phyloP scores from a whole-genome alignment of 2,888 invertebrate genomes.

The Pseudanteris insignis region DNA sequence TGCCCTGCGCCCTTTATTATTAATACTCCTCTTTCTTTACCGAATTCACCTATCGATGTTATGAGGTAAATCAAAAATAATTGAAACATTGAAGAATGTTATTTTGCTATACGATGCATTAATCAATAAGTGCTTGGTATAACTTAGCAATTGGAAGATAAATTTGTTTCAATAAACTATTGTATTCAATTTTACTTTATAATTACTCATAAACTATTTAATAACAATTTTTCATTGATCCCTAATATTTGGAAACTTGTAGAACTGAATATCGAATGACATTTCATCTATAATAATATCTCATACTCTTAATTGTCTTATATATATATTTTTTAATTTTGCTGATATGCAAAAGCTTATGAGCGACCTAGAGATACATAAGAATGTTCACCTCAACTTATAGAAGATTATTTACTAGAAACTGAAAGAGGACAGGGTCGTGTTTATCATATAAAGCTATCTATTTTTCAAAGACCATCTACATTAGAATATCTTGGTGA shows the following conservation, averaged over 20 bases:
- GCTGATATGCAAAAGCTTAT: slow-evolving; percentile 69
- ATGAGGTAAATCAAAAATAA: too few relatives aligned
- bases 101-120: too few relatives aligned
- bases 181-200: too few relatives aligned
- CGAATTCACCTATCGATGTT: slow-evolving; percentile 62
- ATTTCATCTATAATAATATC: too few relatives aligned
- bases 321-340: slow-evolving; percentile 15
- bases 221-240: too few relatives aligned
- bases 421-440: slow-evolving; percentile 78
- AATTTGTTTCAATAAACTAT: too few relatives aligned
- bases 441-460: slow-evolving; percentile 86
- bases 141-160: too few relatives aligned
- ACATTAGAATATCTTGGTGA: slow-evolving; percentile 91
- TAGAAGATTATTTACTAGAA: slow-evolving; percentile 90
- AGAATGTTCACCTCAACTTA: slow-evolving; percentile 81
- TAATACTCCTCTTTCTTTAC: slow-evolving; percentile 61
- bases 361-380: slow-evolving; percentile 73
- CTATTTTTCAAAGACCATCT: slow-evolving; percentile 85
- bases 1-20: slow-evolving; percentile 61
- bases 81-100: too few relatives aligned
- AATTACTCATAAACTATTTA: too few relatives aligned
- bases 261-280: too few relatives aligned
- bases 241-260: background rate
- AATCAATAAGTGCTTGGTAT: too few relatives aligned
- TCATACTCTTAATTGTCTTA: slow-evolving; percentile 1